Evolutionary conservation across 1,140 invertebrate species (phyloP).

Genomic region (Bombus sylvicola): DNA sequence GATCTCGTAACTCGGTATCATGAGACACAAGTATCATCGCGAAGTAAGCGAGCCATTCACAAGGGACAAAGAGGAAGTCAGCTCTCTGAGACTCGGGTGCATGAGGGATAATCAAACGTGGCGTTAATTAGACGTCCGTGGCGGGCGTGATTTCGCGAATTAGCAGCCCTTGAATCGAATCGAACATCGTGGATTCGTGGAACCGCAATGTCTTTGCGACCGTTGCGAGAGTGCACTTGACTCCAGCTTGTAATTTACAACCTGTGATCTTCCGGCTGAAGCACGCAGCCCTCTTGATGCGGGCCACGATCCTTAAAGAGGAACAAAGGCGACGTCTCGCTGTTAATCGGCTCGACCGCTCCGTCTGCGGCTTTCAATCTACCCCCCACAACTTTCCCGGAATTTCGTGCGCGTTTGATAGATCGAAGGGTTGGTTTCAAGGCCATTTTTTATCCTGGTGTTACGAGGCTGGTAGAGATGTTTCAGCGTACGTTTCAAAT

Average conservation of each 20-base stretch:
- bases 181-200: constrained; percentile 13
- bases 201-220: constrained; percentile 28
- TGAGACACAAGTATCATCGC: background rate
- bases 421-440: background rate
- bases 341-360: constrained; percentile 16
- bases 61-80: background rate
- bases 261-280: constrained; percentile 11
- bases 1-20: background rate
- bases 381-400: background rate
- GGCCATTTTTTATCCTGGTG: background rate
- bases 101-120: constrained; percentile 7
- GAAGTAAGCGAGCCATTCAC: background rate
- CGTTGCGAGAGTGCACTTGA: background rate
- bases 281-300: background rate
- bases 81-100: background rate
- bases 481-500: background rate
- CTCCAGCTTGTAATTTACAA: constrained; percentile 20
- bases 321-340: background rate
- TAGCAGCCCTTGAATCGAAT: constrained; percentile 2
- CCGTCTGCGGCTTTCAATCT: constrained; percentile 3
- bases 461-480: background rate
- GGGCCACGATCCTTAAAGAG: constrained; percentile 7
- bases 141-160: constrained; percentile 21
- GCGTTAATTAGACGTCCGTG: constrained; percentile 15
- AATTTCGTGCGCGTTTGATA: background rate